Evolutionary conservation across 2,113 vertebrate genomes (phyloP).

Genomic region (Diadophis punctatus): DNA sequence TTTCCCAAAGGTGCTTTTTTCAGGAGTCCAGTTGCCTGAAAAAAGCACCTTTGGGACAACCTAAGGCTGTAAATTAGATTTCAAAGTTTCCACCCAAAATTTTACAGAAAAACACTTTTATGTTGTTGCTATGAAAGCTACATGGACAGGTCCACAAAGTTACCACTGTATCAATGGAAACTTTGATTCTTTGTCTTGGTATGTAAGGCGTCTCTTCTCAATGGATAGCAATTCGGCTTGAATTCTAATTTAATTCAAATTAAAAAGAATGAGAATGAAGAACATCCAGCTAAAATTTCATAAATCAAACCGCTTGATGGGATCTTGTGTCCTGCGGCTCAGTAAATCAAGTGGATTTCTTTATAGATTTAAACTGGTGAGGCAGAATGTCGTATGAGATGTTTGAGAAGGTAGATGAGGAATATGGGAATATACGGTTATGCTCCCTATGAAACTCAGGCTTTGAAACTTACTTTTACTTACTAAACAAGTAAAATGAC

Average conservation of each 20-base stretch:
- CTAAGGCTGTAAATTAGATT: too few relatives aligned
- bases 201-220: not conserved
- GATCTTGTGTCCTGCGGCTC: not conserved
- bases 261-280: not conserved
- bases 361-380: not conserved
- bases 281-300: not conserved
- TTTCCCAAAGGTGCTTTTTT: too few relatives aligned
- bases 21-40: too few relatives aligned
- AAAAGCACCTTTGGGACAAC: too few relatives aligned
- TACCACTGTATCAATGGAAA: not conserved
- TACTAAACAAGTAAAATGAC: too few relatives aligned
- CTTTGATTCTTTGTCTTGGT: not conserved
- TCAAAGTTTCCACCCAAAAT: not conserved
- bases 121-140: not conserved
- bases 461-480: not conserved
- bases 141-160: not conserved
- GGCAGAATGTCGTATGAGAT: not conserved
- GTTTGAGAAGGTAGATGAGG: not conserved
- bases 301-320: not conserved
- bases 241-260: not conserved
- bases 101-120: not conserved
- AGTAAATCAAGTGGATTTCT: not conserved
- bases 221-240: not conserved
- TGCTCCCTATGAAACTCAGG: not conserved
- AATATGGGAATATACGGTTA: not conserved